Evolutionary conservation across 1,140 invertebrate species (phyloP), one percentile per base, ranked within the genome.

Genomic region (Episyrphus balteatus): DNA sequence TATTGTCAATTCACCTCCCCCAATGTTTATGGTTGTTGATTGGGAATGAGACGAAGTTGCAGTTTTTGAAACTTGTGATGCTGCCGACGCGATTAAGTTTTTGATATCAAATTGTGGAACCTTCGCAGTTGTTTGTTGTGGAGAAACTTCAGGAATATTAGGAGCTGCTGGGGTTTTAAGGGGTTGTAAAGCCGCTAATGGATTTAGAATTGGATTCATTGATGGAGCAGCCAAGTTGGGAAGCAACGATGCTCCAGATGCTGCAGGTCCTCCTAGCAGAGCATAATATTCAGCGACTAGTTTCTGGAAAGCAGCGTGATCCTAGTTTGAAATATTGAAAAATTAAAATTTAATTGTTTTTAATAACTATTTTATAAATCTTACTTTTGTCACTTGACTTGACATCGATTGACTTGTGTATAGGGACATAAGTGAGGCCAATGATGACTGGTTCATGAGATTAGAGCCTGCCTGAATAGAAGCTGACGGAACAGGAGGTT

Each of bases 71-170:
- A 21, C 19, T 42, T 42, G 40, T 17, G 40, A 42, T 13, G 40
- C 40, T 14, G 19, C 15, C 3, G 40, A 42, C 7, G 40, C 40
- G 6, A 42, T 42, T 5, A 42, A 17, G 7, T 17, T 42, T 17
- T 42, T 42, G 6, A 42, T 42, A 42, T 42, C 40, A 18, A 42
- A 42, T 42, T 42, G 40, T 18, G 40, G 40, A 13, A 42, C 13
- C 15, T 42, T 17, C 14, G 40, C 13, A 17, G 15, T 42, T 11
- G 15, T 5, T 37, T 5, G 3, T 26, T 3, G 21, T 26, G 21
- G 21, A 3, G 21, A 26, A 3, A 8, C 3, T 26, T 26, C 21
- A 10, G 36, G 36, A 17, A 37, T 37, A 17, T 37, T 42, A 2
- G 40, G 13, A 17, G 40, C 7, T 21, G 15, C 7, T 17, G 40